Evolutionary conservation across 2,888 invertebrate genomes (phyloP), one percentile per base, ranked within the genome.

Genomic region (Eristalis intricaria): DNA sequence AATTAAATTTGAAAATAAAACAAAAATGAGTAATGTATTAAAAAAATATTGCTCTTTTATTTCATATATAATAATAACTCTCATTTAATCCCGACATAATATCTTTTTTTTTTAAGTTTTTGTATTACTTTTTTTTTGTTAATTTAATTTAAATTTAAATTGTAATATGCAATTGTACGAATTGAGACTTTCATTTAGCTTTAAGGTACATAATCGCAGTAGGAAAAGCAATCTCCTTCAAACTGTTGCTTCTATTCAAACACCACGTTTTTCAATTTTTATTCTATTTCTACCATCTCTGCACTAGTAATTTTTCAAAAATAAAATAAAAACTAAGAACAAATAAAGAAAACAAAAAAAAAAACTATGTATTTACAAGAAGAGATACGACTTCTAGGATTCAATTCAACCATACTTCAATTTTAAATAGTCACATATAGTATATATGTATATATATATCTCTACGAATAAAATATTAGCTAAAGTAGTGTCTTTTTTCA

Each of bases 31-130:
- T 65, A 63, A 77, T 70, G 19, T 83, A 78, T 75, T 74, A 86
- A 82, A 86, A 81, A 86, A 86, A 86, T 86, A 86, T 86, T 86
- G 86, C 86, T 82, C 78, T 78, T 86, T 82, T 86, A 86, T 86
- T 86, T 74, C 70, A 23, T 65, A 56, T 77, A 29, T 74, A 64
- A 58, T 26, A 75, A 69, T 73, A 77, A 38, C 43, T 75, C 73
- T 61, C 38, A 26, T 68, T 63, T 75, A 80, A 60, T 74, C 73
- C 26, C 63, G 43, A 71, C 50, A 50, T 50, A 56, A 66, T 74
- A 63, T 56, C 11, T 61, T 64, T 65, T 66, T 64, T 71, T 32
- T 32, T 32, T 32, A 32, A 32, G 32, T 32, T 32, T 32, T 32
- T 32, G 1, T 26, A 1, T 10, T 32, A 32, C 7, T 5, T 32